phyloP scores from a whole-genome alignment of 2,888 invertebrate genomes.

The Ryuthela nishihirai region DNA sequence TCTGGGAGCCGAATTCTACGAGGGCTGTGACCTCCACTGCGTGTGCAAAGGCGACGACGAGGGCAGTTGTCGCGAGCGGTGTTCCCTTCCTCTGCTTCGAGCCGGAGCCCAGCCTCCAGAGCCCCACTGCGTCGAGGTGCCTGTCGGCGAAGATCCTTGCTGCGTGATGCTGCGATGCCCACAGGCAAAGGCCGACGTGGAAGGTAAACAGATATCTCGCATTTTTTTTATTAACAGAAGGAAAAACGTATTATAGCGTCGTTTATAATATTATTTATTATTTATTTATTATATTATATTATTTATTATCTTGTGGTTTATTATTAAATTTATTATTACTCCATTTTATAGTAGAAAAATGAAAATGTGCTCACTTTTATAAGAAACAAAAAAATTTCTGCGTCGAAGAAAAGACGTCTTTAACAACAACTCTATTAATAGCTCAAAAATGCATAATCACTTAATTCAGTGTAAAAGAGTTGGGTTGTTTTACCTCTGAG shows the following conservation, averaged over 20 bases:
- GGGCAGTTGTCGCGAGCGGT: constrained; percentile 44
- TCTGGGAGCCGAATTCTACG: constrained; percentile 47
- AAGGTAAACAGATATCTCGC: not conserved
- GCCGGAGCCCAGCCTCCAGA: not conserved
- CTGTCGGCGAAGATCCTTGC: not conserved
- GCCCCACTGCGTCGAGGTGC: not conserved
- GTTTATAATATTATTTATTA: too few species aligned
- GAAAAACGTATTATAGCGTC: too few species aligned
- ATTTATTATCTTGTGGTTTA: too few species aligned
- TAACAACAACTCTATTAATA: too few species aligned
- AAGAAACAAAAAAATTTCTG: too few species aligned
- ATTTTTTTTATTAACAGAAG: too few species aligned
- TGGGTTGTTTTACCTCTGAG: too few species aligned
- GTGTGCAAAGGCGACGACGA: constrained; percentile 47
- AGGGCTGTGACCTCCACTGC: constrained; percentile 48
- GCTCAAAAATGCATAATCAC: too few species aligned
- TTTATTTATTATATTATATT: too few species aligned
- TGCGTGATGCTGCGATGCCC: not conserved
- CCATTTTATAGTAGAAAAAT: not conserved
- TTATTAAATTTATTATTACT: not conserved
- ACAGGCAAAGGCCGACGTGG: not conserved
- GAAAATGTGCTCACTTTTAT: too few species aligned
- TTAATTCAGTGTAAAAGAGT: too few species aligned
- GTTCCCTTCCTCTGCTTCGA: constrained; percentile 16
- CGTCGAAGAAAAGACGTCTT: too few species aligned